Base-by-base conservation (phyloP, 1,140 invertebrate species). In the Xylocopa sonorina region DNA sequence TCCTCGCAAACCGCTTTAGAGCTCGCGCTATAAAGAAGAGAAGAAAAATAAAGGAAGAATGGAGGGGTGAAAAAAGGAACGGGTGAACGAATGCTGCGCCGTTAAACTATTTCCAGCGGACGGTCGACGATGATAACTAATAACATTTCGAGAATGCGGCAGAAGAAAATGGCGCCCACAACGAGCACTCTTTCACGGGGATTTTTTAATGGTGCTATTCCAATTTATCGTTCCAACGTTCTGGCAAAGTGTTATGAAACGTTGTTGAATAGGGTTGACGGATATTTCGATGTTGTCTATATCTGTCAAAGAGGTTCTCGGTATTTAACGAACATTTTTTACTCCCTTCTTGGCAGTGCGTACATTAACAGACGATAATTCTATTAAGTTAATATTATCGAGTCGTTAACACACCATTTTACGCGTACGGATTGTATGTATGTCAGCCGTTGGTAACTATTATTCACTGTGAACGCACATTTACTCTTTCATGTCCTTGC, bases 101-200 rank as follows among this genome's bases (percentile, higher is more conserved):
- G 63, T 43, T 14, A 21, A 77, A 77, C 66, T 77, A 77, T 77
- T 77, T 60, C 34, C 63, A 51, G 51, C 66, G 50, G 21, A 32
- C 43, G 32, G 24, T 24, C 53, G 27, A 67, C 29, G 34, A 34
- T 55, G 64, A 77, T 77, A 77, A 77, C 64, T 3, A 66, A 77
- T 77, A 69, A 77, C 53, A 10, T 76, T 76, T 46, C 27, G 62
- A 12, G 43, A 50, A 77, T 60, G 53, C 63, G 9, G 29, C 27
- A 3, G 3, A 3, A 29, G 51, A 24, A 24, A 67, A 24, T 14
- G 10, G n/a, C 21, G 14, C n/a, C n/a, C 4, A 24, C 34, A 21
- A 18, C 6, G 12, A 0, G 5, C 24, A 41, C 27, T 41, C 7
- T 27, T 43, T 10, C 24, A 18, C 0, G 5, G 10, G 18, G 6